Evolutionary conservation across 2,113 vertebrate genomes (phyloP).

Genomic region (Lagopus leucura): DNA sequence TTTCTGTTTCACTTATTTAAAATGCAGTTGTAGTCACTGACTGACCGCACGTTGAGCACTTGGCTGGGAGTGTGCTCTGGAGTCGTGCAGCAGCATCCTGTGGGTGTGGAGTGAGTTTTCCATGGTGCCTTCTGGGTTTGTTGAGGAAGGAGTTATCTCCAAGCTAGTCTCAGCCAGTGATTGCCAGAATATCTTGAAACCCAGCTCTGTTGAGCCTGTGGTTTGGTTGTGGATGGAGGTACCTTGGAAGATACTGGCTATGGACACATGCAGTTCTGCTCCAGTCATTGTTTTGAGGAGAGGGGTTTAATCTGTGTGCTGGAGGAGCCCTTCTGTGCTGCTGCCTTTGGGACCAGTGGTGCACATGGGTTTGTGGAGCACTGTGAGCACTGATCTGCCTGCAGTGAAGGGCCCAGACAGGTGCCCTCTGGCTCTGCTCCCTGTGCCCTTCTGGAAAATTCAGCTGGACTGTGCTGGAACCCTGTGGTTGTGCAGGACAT

Average conservation of each 20-base stretch:
- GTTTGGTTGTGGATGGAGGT: conserved; percentile 3
- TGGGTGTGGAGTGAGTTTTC: background rate
- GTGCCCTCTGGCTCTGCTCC: background rate
- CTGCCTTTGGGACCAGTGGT: fast-evolving
- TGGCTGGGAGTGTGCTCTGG: background rate
- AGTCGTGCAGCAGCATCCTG: background rate
- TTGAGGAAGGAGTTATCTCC: conserved; percentile 8
- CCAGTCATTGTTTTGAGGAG: conserved; percentile 13
- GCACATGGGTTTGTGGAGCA: background rate
- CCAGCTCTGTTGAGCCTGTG: background rate
- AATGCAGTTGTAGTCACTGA: conserved; percentile 7
- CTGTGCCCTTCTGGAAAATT: background rate
- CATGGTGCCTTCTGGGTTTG: conserved; percentile 2
- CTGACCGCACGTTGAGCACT: background rate
- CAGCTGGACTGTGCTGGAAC: background rate
- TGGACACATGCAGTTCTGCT: background rate
- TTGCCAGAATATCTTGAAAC: background rate
- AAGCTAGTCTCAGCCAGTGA: conserved; percentile 35
- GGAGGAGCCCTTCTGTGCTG: background rate
- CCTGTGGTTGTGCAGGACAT: background rate
- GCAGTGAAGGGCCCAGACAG: background rate
- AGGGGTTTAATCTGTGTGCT: background rate
- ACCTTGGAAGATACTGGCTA: conserved; percentile 70
- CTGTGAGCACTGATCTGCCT: background rate
- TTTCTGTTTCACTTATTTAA: background rate